These are phyloP conservation scores for Philotrypesis tridentata DNA, from an alignment of 1,140 invertebrate species.

Conservation along the genomic window DNA sequence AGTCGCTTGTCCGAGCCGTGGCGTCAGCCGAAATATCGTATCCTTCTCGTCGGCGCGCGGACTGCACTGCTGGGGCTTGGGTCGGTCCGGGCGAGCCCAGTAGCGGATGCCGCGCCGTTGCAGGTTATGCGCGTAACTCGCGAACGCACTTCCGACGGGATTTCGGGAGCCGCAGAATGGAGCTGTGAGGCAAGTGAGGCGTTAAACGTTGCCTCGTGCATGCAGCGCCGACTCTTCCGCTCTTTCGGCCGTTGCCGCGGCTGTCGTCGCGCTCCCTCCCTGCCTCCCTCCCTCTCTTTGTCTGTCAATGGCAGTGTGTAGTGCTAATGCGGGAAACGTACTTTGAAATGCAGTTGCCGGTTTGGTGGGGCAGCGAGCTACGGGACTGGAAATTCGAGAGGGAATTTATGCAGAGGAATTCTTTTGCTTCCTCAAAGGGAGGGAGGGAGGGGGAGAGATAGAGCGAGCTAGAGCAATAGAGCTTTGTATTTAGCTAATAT, in stretches of 20 bases:
- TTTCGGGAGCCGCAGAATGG: not conserved
- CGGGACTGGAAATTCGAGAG: not conserved
- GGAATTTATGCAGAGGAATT: not conserved
- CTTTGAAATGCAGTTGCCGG: not conserved
- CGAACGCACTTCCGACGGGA: conserved; percentile 58
- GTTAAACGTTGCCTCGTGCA: conserved; percentile 1
- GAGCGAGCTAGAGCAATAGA: no score
- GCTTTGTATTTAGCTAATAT: no score
- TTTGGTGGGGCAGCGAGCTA: not conserved
- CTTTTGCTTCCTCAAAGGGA: not conserved
- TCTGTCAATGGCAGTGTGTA: not conserved
- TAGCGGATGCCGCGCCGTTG: not conserved
- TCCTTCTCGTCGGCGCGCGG: not conserved
- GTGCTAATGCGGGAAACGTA: not conserved
- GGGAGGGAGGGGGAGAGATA: no score
- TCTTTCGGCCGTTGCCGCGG: not conserved
- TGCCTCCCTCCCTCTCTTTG: not conserved
- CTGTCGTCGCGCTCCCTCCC: not conserved
- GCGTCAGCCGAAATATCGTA: no score
- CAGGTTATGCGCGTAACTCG: conserved; percentile 51
- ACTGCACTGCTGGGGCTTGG: no score
- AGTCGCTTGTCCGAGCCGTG: no score
- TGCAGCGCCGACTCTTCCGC: not conserved
- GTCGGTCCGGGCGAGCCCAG: no score
- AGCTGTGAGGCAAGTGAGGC: not conserved